Base-by-base conservation (phyloP, 2,797 vertebrate species). In the Enteromius trimaculatus region DNA sequence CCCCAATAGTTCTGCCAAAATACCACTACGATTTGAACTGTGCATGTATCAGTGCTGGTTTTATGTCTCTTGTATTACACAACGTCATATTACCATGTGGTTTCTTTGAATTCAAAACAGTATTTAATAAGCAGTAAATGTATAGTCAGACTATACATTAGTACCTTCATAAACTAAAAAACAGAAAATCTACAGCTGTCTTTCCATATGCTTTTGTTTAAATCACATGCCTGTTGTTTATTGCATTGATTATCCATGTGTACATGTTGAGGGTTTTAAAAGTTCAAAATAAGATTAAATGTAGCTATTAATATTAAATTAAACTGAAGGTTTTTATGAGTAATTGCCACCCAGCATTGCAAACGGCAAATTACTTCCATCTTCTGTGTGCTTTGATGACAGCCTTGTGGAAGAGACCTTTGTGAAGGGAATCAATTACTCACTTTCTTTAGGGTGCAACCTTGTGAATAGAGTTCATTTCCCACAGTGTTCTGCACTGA, bases 141-240 rank as follows among this genome's bases (percentile, higher is more conserved):
- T 47, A 71, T 17, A 49, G 16, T 49, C 23, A 47, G 51, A 58
- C 51, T 39, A 23, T 58, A 16, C 31, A 39, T 55, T 39, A 9
- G 55, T 58, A 1, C 5, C 21, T 39, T 75, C 11, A 17, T 39
- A 39, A 55, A 75, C 9, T 3, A 6, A 53, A 7, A 66, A 31
- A 51, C 2, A 11, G 6, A 70, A 71, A 72, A 21, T 21, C 19
- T 53, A 21, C 7, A 75, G 13, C 39, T 62, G 26, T 62, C 23
- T 60, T 58, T 71, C 11, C 53, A 47, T 42, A 31, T 23, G 68
- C n/a, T 49, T 71, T 62, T 62, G 69, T 81, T 72, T 49, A 72
- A 71, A 80, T 47, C 26, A 31, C 53, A 49, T 78, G 26, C 26
- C 16, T 34, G 31, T 65, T 65, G 17, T 44, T 58, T 70, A 80